Conservation (phyloP, 2,888 invertebrate species). For the Ophion ventricosus region DNA sequence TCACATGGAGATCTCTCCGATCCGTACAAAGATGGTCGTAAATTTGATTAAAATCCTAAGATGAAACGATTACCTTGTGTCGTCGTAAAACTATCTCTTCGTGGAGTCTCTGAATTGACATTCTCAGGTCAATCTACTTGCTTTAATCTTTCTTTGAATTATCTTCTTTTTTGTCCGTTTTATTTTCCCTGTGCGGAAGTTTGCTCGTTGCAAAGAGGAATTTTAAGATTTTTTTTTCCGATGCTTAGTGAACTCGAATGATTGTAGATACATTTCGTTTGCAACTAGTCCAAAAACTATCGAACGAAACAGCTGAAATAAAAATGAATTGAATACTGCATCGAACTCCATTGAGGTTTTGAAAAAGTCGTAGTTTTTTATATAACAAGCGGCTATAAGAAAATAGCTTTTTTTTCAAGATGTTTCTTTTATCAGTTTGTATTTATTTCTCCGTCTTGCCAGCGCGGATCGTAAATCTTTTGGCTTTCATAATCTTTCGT, state of each 20-base stretch:
- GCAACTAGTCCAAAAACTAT: not conserved
- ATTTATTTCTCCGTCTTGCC: not conserved
- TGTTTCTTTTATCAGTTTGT: too few relatives aligned
- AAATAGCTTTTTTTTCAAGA: too few relatives aligned
- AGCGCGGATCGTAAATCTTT: not conserved
- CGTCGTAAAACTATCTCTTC: not conserved
- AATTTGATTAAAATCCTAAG: conserved; percentile 20
- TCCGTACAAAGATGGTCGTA: conserved; percentile 6
- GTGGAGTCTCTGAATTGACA: not conserved
- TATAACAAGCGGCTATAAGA: too few relatives aligned
- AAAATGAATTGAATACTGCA: too few relatives aligned
- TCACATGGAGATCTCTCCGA: not conserved
- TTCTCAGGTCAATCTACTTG: not conserved
- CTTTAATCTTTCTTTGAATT: not conserved
- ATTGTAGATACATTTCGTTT: not conserved
- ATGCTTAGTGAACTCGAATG: not conserved
- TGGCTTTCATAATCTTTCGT: too few relatives aligned
- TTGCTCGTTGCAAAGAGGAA: not conserved
- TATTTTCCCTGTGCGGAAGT: not conserved
- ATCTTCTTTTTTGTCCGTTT: not conserved
- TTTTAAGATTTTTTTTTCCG: not conserved
- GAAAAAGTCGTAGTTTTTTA: too few relatives aligned
- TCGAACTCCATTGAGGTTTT: too few relatives aligned
- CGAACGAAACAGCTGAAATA: not conserved
- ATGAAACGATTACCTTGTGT: not conserved